phyloP scores from a whole-genome alignment of 2,888 invertebrate genomes.

The Caenorhabditis panamensis region DNA sequence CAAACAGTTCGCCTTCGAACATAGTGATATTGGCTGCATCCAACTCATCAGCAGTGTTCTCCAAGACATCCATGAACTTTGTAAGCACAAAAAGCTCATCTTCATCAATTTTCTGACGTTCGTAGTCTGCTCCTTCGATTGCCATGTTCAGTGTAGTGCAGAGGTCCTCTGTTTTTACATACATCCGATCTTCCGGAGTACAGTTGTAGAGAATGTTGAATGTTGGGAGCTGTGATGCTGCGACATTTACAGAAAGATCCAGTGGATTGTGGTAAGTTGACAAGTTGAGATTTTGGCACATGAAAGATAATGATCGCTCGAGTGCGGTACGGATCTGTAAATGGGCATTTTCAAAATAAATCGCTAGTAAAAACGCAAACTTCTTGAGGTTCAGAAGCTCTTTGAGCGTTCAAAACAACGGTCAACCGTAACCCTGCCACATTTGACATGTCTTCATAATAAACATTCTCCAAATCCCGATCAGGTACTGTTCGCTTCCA shows the following conservation, averaged over 20 bases:
- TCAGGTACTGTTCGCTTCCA: slow-evolving; percentile 7
- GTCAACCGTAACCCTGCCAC: slow-evolving; percentile 36
- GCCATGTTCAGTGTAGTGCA: slow-evolving; percentile 44
- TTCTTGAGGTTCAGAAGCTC: slow-evolving; percentile 16
- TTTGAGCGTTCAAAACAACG: slow-evolving; percentile 24
- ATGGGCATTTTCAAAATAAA: background rate
- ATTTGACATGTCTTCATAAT: slow-evolving; percentile 55
- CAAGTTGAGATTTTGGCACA: background rate
- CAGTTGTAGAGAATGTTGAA: slow-evolving; percentile 58
- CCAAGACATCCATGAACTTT: slow-evolving; percentile 53
- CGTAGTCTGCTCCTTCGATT: slow-evolving; percentile 25
- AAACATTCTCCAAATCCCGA: slow-evolving; percentile 14
- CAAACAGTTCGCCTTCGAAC: slow-evolving; percentile 43
- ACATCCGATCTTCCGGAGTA: slow-evolving; percentile 30
- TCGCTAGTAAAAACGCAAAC: background rate
- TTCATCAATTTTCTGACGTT: slow-evolving; percentile 37
- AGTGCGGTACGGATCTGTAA: slow-evolving; percentile 33
- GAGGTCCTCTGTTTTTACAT: slow-evolving; percentile 23
- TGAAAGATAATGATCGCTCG: slow-evolving; percentile 9
- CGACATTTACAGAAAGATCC: slow-evolving; percentile 38
- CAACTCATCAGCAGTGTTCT: slow-evolving; percentile 47
- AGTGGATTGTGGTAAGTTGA: slow-evolving; percentile 31
- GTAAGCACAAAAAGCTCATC: slow-evolving; percentile 21
- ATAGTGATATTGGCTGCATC: slow-evolving; percentile 53
- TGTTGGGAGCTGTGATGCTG: slow-evolving; percentile 47